Conservation (phyloP, 2,113 vertebrate genomes). For the Siphamia tubifer region DNA sequence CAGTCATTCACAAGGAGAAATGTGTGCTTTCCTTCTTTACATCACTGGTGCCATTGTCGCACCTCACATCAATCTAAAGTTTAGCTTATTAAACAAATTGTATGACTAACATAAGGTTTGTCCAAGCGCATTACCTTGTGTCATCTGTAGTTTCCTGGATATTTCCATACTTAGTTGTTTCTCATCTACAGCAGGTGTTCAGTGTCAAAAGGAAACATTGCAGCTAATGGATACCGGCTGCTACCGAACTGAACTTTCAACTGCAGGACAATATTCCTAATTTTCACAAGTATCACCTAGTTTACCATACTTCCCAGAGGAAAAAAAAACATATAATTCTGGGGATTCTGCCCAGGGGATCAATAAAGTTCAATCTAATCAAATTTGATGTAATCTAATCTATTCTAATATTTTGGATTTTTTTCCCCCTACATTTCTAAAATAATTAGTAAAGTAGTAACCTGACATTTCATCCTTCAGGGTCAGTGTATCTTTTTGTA, state of each 20-base stretch:
- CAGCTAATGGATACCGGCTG: not conserved
- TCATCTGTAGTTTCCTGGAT: not conserved
- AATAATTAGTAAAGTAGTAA: too few relatives aligned
- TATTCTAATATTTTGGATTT: too few relatives aligned
- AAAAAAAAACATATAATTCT: not conserved
- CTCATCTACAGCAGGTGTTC: constrained; percentile 21
- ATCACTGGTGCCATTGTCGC: not conserved
- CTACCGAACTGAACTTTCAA: not conserved
- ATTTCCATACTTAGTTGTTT: not conserved
- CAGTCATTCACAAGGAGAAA: constrained; percentile 39
- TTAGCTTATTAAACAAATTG: not conserved
- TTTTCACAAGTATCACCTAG: not conserved
- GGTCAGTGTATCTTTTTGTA: too few relatives aligned
- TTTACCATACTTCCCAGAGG: not conserved
- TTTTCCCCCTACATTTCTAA: too few relatives aligned
- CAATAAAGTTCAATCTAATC: too few relatives aligned
- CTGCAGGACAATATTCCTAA: not conserved
- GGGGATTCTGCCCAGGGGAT: too few relatives aligned
- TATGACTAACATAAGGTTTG: constrained; percentile 12
- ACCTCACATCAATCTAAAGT: not conserved
- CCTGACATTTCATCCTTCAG: too few relatives aligned
- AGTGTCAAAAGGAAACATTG: not conserved
- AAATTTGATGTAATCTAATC: too few relatives aligned
- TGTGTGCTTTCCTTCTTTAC: constrained; percentile 10
- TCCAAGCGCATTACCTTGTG: not conserved